Evolutionary conservation across 1,140 invertebrate species (phyloP).

Genomic region (Parapsyche elsis): DNA sequence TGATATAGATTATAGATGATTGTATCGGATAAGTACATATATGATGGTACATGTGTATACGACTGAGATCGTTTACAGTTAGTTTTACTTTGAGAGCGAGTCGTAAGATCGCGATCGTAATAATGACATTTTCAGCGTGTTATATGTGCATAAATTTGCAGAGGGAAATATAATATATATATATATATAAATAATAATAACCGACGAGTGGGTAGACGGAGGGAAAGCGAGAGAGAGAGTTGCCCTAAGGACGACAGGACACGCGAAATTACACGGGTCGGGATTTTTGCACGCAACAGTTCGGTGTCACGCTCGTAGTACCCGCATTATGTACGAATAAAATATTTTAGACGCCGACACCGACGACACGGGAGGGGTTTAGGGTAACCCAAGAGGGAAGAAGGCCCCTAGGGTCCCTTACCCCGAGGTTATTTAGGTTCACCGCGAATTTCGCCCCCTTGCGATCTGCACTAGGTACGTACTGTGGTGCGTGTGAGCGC

Average conservation of each 20-base stretch:
- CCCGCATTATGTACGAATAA: conserved; percentile 23
- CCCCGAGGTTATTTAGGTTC: conserved; percentile 24
- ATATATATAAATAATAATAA: conserved; percentile 8
- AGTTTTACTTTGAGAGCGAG: no score
- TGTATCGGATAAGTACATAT: no score
- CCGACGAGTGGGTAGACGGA: neutral
- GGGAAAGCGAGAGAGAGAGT: neutral
- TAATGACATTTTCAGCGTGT: neutral
- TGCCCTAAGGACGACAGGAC: conserved; percentile 14
- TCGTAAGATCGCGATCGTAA: neutral
- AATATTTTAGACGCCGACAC: conserved; percentile 32
- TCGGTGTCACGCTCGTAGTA: conserved; percentile 15
- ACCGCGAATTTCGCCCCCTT: neutral
- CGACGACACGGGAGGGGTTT: neutral
- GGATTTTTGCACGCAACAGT: conserved; percentile 43
- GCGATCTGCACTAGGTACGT: neutral
- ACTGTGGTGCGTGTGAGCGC: neutral
- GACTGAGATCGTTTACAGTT: no score
- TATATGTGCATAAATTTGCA: conserved; percentile 2
- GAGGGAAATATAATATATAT: neutral
- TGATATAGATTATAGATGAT: no score
- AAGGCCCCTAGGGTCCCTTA: neutral
- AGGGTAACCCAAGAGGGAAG: neutral
- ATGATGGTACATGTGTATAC: no score
- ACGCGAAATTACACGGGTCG: conserved; percentile 40